Conservation (phyloP, 2,888 invertebrate genomes). For the Chironomus tentans region DNA sequence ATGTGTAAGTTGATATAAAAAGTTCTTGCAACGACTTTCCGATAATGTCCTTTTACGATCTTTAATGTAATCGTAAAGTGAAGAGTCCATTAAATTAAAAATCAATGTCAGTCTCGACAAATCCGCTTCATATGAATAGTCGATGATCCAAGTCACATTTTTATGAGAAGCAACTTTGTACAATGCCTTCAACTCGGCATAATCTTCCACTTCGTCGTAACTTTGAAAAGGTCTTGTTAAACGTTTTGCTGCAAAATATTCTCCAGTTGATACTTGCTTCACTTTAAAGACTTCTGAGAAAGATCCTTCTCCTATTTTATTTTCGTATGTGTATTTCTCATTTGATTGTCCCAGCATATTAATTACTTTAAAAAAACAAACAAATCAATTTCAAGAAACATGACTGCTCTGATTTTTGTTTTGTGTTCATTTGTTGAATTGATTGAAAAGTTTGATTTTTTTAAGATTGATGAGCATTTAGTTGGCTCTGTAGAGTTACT, state of each 20-base stretch:
- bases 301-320: conserved; percentile 60
- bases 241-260: conserved; percentile 52
- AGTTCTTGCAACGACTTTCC: conserved; percentile 48
- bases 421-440: too few species aligned
- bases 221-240: conserved; percentile 39
- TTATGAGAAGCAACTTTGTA: conserved; percentile 50
- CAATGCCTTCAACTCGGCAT: conserved; percentile 53
- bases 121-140: conserved; percentile 51
- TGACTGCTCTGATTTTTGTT: too few species aligned
- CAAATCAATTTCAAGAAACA: too few species aligned
- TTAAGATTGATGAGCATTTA: too few species aligned
- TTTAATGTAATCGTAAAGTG: conserved; percentile 54
- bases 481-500: too few species aligned
- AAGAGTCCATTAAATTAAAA: conserved; percentile 62
- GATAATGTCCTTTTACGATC: conserved; percentile 44
- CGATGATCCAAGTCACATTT: conserved; percentile 53
- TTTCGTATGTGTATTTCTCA: conserved; percentile 46
- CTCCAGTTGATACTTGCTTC: conserved; percentile 47
- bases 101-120: conserved; percentile 51
- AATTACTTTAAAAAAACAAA: too few species aligned
- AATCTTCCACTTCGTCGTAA: conserved; percentile 42
- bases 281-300: conserved; percentile 61
- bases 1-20: conserved; percentile 51
- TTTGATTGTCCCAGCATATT: too few species aligned
- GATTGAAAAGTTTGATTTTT: too few species aligned